Percentiles rank a stretch among this genome's conserved stretches.
Conservation (phyloP, 1,140 invertebrate genomes). For the Bombus superbus region DNA sequence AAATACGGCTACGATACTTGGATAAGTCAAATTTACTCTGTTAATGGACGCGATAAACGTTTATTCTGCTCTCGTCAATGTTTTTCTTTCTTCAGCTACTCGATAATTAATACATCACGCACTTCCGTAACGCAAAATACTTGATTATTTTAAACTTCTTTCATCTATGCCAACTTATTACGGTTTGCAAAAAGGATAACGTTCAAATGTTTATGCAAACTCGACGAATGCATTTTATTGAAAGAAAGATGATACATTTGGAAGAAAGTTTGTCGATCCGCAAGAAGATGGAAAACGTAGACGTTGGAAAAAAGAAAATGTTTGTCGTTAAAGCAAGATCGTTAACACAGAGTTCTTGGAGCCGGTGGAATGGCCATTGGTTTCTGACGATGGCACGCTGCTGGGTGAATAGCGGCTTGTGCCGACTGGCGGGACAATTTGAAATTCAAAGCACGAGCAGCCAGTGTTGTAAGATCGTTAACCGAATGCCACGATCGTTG, state of each 20-base stretch:
- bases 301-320: background rate
- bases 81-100: background rate
- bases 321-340: slow-evolving; percentile 28
- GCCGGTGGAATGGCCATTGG: slow-evolving; percentile 29
- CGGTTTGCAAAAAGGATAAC: background rate
- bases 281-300: background rate
- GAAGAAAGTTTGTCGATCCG: background rate
- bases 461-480: slow-evolving; percentile 68
- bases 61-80: background rate
- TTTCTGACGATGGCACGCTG: slow-evolving; percentile 9
- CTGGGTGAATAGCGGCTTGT: background rate
- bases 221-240: background rate
- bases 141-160: background rate
- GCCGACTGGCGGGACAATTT: slow-evolving; percentile 41
- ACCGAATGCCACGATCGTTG: slow-evolving; percentile 60
- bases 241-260: background rate
- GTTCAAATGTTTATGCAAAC: background rate
- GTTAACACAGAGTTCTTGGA: slow-evolving; percentile 47
- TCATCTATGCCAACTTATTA: no score
- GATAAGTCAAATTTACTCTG: background rate
- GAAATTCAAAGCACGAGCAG: slow-evolving; percentile 63
- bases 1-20: background rate
- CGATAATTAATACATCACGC: slow-evolving; percentile 4
- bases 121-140: background rate
- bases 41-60: slow-evolving; percentile 11